Percentiles rank a stretch among this genome's conserved stretches.
Evolutionary conservation across 2,797 vertebrate genomes (phyloP).

Genomic region (Selene dorsalis): DNA sequence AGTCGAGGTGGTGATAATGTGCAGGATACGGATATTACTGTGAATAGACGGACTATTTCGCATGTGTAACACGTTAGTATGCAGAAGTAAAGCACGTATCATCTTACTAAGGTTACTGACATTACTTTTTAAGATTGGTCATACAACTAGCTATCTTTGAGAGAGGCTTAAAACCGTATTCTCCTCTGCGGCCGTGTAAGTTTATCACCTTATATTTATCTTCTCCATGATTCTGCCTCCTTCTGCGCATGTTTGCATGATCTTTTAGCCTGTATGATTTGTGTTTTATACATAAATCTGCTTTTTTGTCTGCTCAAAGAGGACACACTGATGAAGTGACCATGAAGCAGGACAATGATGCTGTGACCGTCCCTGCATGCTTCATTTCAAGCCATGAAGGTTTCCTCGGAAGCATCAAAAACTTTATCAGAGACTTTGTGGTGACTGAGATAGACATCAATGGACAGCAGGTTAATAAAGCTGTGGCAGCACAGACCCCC

Average conservation of each 20-base stretch:
- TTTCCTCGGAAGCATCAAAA: slow-evolving; percentile 91
- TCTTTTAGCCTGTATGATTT: not conserved
- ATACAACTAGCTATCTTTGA: too few species aligned
- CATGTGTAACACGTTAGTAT: not conserved
- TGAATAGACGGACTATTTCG: slow-evolving; percentile 1
- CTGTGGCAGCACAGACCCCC: slow-evolving; percentile 3
- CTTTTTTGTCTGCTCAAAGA: not conserved
- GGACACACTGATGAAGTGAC: slow-evolving; percentile 38
- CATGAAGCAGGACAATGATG: slow-evolving; percentile 73
- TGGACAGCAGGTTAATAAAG: slow-evolving; percentile 72
- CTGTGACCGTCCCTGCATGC: slow-evolving; percentile 64
- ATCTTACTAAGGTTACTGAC: not conserved
- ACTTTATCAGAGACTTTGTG: slow-evolving; percentile 88
- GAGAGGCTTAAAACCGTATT: not conserved
- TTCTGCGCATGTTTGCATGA: not conserved
- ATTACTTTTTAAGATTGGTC: not conserved
- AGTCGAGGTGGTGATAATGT: slow-evolving; percentile 38
- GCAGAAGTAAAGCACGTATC: slow-evolving; percentile 3
- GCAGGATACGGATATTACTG: slow-evolving; percentile 5
- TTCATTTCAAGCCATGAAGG: slow-evolving; percentile 87
- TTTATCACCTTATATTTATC: not conserved
- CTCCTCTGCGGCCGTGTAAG: not conserved
- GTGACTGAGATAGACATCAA: slow-evolving; percentile 89
- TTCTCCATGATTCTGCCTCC: not conserved
- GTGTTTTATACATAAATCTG: not conserved